These are phyloP conservation scores for Rhadina sibilatrix DNA, from an alignment of 2,113 vertebrate genomes.

Conservation along the genomic window DNA sequence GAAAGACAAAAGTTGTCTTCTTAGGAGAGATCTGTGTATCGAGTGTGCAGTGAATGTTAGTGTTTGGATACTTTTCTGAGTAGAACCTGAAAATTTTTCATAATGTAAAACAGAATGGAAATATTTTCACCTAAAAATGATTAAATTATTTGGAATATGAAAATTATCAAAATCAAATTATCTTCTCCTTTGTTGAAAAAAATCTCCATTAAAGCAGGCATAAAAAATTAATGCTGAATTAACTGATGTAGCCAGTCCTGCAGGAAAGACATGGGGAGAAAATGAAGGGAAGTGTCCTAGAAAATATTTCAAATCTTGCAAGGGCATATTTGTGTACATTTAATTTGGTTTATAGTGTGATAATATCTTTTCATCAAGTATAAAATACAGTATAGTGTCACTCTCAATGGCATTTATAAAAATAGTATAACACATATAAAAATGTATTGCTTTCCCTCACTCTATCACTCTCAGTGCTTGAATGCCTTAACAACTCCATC, in stretches of 20 bases:
- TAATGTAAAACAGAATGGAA: background rate
- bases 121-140: background rate
- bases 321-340: fast-evolving
- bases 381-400: background rate
- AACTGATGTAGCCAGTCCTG: background rate
- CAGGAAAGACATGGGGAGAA: background rate
- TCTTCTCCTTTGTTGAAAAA: background rate
- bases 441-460: background rate
- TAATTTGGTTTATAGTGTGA: background rate
- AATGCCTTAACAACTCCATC: background rate
- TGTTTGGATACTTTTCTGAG: background rate
- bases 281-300: background rate
- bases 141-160: background rate
- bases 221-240: fast-evolving
- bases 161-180: background rate
- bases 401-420: background rate
- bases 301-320: background rate
- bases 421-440: background rate
- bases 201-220: background rate
- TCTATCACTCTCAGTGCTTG: background rate
- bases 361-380: background rate
- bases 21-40: background rate
- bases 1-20: background rate
- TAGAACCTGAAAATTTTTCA: background rate
- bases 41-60: background rate